phyloP scores from a whole-genome alignment of 1,140 invertebrate species.

The Heterodera schachtii region DNA sequence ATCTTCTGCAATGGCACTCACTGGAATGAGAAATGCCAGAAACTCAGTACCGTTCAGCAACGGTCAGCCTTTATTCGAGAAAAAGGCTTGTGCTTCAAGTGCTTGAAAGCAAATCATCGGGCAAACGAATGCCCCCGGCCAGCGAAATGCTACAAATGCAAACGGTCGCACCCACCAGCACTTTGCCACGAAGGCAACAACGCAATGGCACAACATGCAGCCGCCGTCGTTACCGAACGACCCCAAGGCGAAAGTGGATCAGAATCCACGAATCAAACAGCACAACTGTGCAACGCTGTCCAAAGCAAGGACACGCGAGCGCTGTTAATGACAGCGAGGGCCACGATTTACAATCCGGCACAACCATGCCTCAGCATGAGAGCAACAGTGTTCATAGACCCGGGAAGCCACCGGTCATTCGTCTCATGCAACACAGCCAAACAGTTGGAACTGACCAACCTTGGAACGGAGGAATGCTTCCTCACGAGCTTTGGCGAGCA shows the following conservation, averaged over 20 bases:
- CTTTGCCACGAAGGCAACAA: background rate
- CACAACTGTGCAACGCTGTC: background rate
- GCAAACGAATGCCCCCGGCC: background rate
- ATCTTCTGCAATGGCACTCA: background rate
- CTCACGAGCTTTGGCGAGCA: background rate
- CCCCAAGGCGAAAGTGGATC: background rate
- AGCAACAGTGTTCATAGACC: constrained; percentile 4
- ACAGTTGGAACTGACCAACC: background rate
- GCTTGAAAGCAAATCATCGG: constrained; percentile 1
- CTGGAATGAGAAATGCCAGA: background rate
- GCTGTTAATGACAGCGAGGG: background rate
- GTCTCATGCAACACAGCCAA: background rate
- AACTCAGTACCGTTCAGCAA: background rate
- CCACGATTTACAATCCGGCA: background rate
- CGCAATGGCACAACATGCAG: too few species aligned
- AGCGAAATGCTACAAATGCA: background rate
- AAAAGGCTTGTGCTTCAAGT: background rate
- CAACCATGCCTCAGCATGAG: too few species aligned
- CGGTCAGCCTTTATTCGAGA: background rate
- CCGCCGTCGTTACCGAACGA: background rate
- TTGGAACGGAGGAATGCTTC: background rate
- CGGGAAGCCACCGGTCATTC: constrained; percentile 6
- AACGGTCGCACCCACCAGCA: background rate
- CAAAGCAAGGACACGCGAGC: background rate
- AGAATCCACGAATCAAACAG: background rate